Evolutionary conservation across 2,113 vertebrate species (phyloP), one percentile per base, ranked within the genome.

Genomic region (Helogale parvula): DNA sequence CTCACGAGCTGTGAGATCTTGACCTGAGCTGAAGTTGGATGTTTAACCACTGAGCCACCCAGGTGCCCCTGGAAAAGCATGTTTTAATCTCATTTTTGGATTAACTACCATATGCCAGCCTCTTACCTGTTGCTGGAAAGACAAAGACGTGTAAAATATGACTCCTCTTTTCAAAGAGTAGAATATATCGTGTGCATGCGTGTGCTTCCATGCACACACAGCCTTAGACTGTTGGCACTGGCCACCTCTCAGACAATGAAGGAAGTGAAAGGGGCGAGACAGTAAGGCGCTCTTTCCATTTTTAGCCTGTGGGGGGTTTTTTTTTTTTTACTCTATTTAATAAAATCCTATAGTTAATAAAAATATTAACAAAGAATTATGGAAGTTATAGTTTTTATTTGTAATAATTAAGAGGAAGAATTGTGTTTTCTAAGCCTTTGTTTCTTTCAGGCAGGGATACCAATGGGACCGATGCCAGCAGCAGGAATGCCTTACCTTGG

Each of bases 401-500:
- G 63, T 96, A 72, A 85, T 71, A 95, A 69, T 63, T 90, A 60
- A 74, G 90, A 96, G 57, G 66, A 72, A 65, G 93, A 74, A 47
- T 77, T 68, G 31, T 88, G 16, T 45, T 94, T 87, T 84, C 95
- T 76, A 94, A 90, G 74, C 19, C 35, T 74, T 90, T 82, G 17
- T 98, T 69, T 98, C 12, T 96, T 96, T 3, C 63, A 99, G 99
- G 99, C 99, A 54, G 99, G 99, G 12, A 99, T 99, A 99, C 98
- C 99, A 10, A 98, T 99, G 71, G 99, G 99, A 65, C 97, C 99
- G 0, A 99, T 99, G 99, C 99, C 99, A 92, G 97, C 99, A 2
- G 96, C 99, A 0, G 99, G 99, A 45, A 99, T 99, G 99, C 99
- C 99, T 19, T 99, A 99, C 98, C 98, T 99, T 98, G 99, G 99